Evolutionary conservation across 2,113 vertebrate genomes (phyloP), one percentile per base, ranked within the genome.

Genomic region (Calidris pygmaea): DNA sequence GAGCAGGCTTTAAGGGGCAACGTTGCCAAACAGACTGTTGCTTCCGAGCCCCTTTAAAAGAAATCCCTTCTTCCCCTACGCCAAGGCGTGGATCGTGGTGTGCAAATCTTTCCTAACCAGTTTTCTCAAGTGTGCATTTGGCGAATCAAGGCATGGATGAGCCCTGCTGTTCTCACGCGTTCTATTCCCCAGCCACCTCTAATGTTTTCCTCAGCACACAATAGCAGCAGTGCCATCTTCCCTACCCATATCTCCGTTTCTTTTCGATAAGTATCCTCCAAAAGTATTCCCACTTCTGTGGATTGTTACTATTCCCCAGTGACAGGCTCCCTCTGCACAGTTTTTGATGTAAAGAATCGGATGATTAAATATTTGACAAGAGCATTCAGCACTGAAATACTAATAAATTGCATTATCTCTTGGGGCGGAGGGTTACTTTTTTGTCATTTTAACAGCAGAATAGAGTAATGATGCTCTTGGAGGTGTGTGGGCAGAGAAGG

Each of bases 321-420:
- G 93, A 59, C 80, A 93, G 52, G 7, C 50, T 94, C 94, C 78
- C 62, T 85, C 82, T 16, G 15, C 53, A 63, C 37, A 83, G n/a
- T 72, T 95, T 92, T 81, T 73, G 89, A 93, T 86, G 70, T 9
- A 92, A 47, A 29, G 47, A 72, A 92, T 43, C 14, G 27, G 63
- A 34, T 80, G 74, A 94, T 96, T 95, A 95, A 96, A 87, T 85
- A 79, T 94, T 89, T 92, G 91, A 96, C 58, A 96, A 77, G 50
- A 37, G 32, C 80, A 53, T 94, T 97, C 74, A 86, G 74, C 71
- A 72, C 85, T 72, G 81, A 84, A 97, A 94, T 47, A 29, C 86
- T 82, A 86, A 91, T 96, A 91, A 94, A 87, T 88, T 67, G 74
- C 63, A 48, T 95, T 60, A 73, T 94, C 92, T 94, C 66, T 58